Percentiles rank a stretch among this genome's conserved stretches.
Evolutionary conservation across 2,113 vertebrate species (phyloP).

Genomic region (Ginglymostoma cirratum): DNA sequence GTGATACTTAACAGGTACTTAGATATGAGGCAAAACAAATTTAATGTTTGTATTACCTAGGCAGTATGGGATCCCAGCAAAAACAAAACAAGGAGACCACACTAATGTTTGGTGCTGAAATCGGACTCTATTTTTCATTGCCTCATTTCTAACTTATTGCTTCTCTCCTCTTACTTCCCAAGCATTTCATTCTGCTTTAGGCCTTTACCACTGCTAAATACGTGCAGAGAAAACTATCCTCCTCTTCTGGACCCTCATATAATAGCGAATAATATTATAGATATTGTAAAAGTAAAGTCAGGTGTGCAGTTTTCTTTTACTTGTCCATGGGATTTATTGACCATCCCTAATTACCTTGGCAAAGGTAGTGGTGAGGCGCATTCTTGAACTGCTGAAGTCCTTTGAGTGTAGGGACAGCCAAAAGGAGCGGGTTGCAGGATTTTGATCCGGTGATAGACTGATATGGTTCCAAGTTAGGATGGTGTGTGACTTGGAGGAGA

Average conservation of each 20-base stretch:
- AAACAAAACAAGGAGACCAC: background rate
- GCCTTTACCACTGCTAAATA: background rate
- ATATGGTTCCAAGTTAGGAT: no score
- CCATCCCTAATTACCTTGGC: no score
- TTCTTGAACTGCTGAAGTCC: no score
- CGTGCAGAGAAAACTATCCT: background rate
- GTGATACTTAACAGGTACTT: background rate
- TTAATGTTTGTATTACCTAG: background rate
- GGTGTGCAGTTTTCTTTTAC: background rate
- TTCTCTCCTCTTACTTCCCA: background rate
- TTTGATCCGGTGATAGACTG: no score
- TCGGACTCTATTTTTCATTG: background rate
- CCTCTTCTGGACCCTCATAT: background rate
- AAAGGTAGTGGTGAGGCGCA: no score
- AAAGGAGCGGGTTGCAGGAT: no score
- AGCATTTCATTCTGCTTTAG: background rate
- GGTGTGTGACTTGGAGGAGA: no score
- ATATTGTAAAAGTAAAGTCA: background rate
- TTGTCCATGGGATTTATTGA: no score
- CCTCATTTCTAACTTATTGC: background rate
- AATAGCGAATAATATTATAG: background rate
- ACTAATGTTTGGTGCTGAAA: background rate
- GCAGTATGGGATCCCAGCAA: background rate
- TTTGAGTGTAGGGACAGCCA: no score
- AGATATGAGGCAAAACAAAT: background rate